Evolutionary conservation across 1,140 invertebrate genomes (phyloP), one percentile per base, ranked within the genome.

Genomic region (Rhizoglyphus robini): DNA sequence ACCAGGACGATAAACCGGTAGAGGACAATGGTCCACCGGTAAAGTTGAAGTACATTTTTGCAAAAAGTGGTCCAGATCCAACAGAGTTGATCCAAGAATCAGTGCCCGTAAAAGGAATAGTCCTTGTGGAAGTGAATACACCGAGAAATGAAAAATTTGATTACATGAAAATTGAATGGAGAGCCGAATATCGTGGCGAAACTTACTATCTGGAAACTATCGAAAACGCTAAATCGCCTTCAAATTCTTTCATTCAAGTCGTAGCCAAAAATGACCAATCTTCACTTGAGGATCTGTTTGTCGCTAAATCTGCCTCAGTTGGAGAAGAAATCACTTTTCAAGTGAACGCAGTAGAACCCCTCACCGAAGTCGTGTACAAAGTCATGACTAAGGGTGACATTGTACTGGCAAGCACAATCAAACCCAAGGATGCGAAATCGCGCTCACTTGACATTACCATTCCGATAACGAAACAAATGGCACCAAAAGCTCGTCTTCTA

Each of bases 351-450:
- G 93, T 89, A 0, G 82, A 84, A 70, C 83, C 83, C 1, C 77
- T 96, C 75, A 83, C 83, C 65, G 62, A 69, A 15, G 20, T 76
- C 27, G 76, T 72, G 18, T 75, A 75, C 66, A 71, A 76, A 61
- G 74, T 97, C 41, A 79, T 97, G 63, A 89, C 89, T 18, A 81
- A 90, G 34, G 91, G 91, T 1, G 86, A 91, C 73, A 84, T 96
- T 29, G 76, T 93, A 1, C 73, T 83, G 15, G 83, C 84, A 0
- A 82, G 83, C 65, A 83, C 84, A n/a, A 76, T 88, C 2, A 79
- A 83, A 29, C 25, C 27, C 23, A 13, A 13, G 73, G 69, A 75
- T 13, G 71, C 73, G 66, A 70, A 73, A 27, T 69, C 71, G 61
- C 75, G 75, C 25, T 76, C 66, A 63, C 78, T 66, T 68, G 71